Evolutionary conservation across 2,113 vertebrate genomes (phyloP).

Genomic region (Malurus melanocephalus): DNA sequence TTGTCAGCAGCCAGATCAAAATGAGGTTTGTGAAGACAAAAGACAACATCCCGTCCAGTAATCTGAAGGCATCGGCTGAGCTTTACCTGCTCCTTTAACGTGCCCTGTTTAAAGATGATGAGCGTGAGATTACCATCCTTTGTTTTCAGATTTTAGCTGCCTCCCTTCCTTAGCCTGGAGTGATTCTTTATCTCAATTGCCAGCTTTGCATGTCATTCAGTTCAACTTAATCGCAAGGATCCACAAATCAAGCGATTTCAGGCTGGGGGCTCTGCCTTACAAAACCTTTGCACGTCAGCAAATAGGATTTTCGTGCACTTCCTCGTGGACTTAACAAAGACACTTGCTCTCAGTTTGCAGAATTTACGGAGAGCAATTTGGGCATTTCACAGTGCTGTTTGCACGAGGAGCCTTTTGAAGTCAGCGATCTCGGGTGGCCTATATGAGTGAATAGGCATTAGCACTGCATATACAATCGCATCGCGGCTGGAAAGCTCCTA

Average conservation of each 20-base stretch:
- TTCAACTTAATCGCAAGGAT: constrained; percentile 59
- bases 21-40: constrained; percentile 22
- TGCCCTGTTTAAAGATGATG: constrained; percentile 27
- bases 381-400: constrained; percentile 17
- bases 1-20: constrained; percentile 10
- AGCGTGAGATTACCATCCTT: constrained; percentile 50
- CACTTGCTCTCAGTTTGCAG: constrained; percentile 44
- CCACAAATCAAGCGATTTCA: constrained; percentile 63
- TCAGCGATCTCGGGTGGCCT: neutral
- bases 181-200: constrained; percentile 63
- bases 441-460: neutral
- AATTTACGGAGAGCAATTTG: constrained; percentile 40
- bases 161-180: constrained; percentile 27
- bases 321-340: constrained; percentile 45
- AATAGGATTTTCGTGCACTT: constrained; percentile 59
- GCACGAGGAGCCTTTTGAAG: constrained; percentile 21
- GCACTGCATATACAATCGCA: neutral
- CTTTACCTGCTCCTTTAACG: constrained; percentile 22
- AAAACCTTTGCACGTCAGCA: constrained; percentile 49
- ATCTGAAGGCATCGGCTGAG: constrained; percentile 9
- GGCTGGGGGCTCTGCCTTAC: constrained; percentile 45
- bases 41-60: neutral
- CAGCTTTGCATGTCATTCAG: constrained; percentile 64
- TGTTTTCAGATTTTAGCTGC: constrained; percentile 44
- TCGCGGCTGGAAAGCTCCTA: neutral